These are phyloP conservation scores for Cryptocheilus praepositus DNA, from an alignment of 2,888 invertebrate species.

Conservation along the genomic window DNA sequence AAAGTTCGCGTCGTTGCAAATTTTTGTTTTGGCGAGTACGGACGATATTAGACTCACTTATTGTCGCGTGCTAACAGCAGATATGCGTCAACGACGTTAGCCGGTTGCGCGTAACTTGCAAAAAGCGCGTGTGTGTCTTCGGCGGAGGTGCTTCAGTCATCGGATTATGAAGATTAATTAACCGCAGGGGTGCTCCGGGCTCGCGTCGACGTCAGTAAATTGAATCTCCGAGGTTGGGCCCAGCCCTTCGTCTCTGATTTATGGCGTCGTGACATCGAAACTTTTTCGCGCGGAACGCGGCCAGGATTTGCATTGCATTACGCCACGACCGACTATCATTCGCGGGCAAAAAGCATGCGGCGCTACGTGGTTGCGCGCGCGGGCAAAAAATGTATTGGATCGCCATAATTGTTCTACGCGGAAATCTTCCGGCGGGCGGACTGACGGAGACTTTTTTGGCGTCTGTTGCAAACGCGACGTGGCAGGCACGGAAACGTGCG, in stretches of 20 bases:
- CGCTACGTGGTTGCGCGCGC: too few species aligned
- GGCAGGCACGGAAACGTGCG: too few species aligned
- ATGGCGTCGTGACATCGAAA: constrained; percentile 53
- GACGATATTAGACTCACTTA: too few species aligned
- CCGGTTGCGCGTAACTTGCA: background rate
- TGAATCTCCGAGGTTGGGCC: constrained; percentile 57
- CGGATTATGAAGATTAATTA: constrained; percentile 70
- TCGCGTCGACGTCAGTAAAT: constrained; percentile 63
- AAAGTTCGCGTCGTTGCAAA: too few species aligned
- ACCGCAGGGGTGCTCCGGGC: constrained; percentile 57
- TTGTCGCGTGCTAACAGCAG: too few species aligned
- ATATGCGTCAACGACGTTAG: too few species aligned
- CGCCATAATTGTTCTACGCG: too few species aligned
- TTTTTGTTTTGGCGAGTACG: too few species aligned
- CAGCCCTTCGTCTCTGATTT: constrained; percentile 53
- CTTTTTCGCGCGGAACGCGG: constrained; percentile 42
- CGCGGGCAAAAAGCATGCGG: background rate
- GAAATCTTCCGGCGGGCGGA: too few species aligned
- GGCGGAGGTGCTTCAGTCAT: constrained; percentile 30
- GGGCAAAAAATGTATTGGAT: too few species aligned
- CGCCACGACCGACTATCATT: constrained; percentile 35
- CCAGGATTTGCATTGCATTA: constrained; percentile 52
- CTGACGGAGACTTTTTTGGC: too few species aligned
- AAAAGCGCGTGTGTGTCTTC: constrained; percentile 28
- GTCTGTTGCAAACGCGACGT: too few species aligned